Percentiles rank a stretch among this genome's conserved stretches.
These are phyloP conservation scores for Agrypnus murinus DNA, from an alignment of 2,888 invertebrate genomes.

Conservation along the genomic window DNA sequence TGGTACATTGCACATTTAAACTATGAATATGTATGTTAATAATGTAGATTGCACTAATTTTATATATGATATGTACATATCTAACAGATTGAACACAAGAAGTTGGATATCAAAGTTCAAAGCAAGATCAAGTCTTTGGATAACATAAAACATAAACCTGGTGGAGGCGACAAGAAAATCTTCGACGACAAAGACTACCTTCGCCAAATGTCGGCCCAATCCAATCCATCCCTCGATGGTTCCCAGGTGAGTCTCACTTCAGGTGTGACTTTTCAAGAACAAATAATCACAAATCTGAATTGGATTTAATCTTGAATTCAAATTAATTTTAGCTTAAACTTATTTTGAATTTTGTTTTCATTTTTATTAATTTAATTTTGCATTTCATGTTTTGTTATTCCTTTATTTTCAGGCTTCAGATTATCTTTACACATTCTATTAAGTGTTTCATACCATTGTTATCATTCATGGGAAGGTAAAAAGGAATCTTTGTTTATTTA, in stretches of 20 bases:
- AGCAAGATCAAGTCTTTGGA: constrained; percentile 95
- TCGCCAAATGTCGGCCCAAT: constrained; percentile 78
- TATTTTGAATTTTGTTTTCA: no score
- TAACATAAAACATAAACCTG: constrained; percentile 93
- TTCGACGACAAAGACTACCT: constrained; percentile 94
- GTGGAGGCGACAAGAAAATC: constrained; percentile 95
- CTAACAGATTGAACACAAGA: constrained; percentile 88
- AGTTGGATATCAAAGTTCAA: constrained; percentile 93
- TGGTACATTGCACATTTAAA: constrained; percentile 7
- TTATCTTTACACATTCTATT: constrained; percentile 66
- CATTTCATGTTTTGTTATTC: constrained; percentile 41
- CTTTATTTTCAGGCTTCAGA: constrained; percentile 61
- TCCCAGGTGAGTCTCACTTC: constrained; percentile 72
- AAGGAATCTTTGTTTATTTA: not conserved
- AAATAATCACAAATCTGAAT: not conserved
- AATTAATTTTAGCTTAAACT: not conserved
- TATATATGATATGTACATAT: constrained; percentile 19
- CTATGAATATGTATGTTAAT: not conserved
- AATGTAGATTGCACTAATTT: constrained; percentile 27
- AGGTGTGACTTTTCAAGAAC: constrained; percentile 13
- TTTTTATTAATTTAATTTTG: no score
- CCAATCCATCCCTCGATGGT: constrained; percentile 73
- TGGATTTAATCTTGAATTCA: constrained; percentile 4
- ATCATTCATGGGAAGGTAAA: constrained; percentile 45
- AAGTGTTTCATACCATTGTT: constrained; percentile 49